Conservation (phyloP, 2,797 vertebrate genomes). For the Serranus cabrilla region DNA sequence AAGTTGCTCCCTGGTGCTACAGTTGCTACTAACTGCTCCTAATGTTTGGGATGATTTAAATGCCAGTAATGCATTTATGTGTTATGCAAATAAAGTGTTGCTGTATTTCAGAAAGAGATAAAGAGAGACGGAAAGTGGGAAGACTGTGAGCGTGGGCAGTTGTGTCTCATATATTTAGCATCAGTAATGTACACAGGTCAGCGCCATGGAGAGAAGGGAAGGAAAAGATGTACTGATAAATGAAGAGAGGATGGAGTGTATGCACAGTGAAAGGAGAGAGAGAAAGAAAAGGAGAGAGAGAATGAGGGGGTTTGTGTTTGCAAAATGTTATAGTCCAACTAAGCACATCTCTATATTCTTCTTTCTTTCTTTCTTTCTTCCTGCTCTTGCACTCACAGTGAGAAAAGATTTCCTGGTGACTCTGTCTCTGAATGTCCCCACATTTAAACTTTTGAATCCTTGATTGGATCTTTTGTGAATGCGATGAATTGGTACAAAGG, state of each 20-base stretch:
- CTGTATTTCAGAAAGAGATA: slow-evolving; percentile 1
- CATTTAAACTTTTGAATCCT: slow-evolving; percentile 49
- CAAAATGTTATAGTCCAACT: slow-evolving; percentile 17
- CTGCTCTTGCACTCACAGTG: slow-evolving; percentile 11
- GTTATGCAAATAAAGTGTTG: neutral
- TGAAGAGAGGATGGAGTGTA: neutral
- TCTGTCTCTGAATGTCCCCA: slow-evolving; percentile 28
- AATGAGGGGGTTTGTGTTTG: slow-evolving; percentile 13
- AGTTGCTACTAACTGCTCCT: too few species aligned
- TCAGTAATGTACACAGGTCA: slow-evolving; percentile 51
- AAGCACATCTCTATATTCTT: slow-evolving; percentile 3
- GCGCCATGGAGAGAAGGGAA: slow-evolving; percentile 9
- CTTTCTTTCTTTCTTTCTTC: neutral
- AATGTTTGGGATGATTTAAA: too few species aligned
- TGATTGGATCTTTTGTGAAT: slow-evolving; percentile 63
- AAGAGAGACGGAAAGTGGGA: neutral
- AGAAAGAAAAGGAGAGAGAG: neutral
- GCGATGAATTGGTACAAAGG: slow-evolving; percentile 54
- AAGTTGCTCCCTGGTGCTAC: too few species aligned
- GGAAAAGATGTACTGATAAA: slow-evolving; percentile 12
- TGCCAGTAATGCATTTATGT: neutral
- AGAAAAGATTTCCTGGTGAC: slow-evolving; percentile 33
- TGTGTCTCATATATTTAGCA: slow-evolving; percentile 42
- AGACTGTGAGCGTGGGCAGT: slow-evolving; percentile 21
- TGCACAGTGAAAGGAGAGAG: neutral